phyloP scores from a whole-genome alignment of 1,140 invertebrate genomes.

The Drosophila asahinai region DNA sequence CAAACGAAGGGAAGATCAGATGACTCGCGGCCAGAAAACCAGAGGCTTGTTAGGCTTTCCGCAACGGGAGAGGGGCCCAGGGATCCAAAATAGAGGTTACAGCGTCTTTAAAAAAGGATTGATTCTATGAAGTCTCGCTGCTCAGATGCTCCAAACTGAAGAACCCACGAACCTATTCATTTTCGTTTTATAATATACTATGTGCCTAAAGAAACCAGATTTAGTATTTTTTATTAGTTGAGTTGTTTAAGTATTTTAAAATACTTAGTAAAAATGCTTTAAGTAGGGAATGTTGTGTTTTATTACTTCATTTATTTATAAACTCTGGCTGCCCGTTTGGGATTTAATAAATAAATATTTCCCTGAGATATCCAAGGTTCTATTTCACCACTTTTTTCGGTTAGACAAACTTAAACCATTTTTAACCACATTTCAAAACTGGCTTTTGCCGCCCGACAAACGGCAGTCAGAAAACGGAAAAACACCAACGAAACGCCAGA shows the following conservation, averaged over 20 bases:
- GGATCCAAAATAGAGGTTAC: not conserved
- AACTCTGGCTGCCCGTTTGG: too few species aligned
- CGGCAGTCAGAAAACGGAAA: slow-evolving; percentile 30
- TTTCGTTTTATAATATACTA: too few species aligned
- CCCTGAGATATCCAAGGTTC: too few species aligned
- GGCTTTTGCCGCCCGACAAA: slow-evolving; percentile 21
- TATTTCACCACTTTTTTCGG: not conserved
- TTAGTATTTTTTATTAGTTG: too few species aligned
- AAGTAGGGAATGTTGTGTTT: not conserved
- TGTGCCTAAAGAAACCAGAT: too few species aligned
- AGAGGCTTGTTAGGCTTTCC: slow-evolving; percentile 10
- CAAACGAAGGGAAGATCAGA: slow-evolving; percentile 39
- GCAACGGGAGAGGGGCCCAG: not conserved
- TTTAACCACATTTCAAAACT: slow-evolving; percentile 28
- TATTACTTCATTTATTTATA: too few species aligned
- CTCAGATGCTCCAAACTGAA: not conserved
- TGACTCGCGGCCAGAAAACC: not conserved
- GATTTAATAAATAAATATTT: not conserved
- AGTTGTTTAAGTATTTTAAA: too few species aligned
- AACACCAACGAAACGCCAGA: slow-evolving; percentile 17
- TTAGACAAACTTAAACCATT: slow-evolving; percentile 14
- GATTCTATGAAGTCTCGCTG: too few species aligned
- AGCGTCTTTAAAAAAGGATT: not conserved
- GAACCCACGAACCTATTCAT: too few species aligned
- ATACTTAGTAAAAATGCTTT: too few species aligned